A percentile compares a stretch with the other conserved stretches of the same genome.
Conservation (phyloP, 2,113 vertebrate genomes). For the Cnemophilus loriae region DNA sequence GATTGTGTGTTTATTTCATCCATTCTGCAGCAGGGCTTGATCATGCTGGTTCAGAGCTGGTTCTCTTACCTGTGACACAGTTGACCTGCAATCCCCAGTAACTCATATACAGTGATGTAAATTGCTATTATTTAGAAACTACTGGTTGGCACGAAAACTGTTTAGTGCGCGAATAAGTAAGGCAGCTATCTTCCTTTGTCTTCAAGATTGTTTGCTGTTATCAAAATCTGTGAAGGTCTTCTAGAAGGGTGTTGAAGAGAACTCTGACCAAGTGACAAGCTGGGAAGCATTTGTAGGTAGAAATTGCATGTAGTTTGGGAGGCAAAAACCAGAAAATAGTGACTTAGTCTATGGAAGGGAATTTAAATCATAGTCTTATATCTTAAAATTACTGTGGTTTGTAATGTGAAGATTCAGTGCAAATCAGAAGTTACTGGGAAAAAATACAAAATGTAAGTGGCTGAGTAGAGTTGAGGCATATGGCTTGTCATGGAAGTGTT, state of each 20-base stretch:
- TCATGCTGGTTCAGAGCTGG: not conserved
- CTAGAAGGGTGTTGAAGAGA: not conserved
- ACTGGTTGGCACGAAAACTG: not conserved
- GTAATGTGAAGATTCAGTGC: not conserved
- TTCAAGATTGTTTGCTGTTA: not conserved
- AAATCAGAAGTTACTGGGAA: not conserved
- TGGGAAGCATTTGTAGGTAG: not conserved
- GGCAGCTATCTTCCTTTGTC: not conserved
- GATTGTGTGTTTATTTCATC: not conserved
- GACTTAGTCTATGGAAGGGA: not conserved
- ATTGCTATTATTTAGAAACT: not conserved
- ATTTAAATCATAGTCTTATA: not conserved
- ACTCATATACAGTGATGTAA: not conserved
- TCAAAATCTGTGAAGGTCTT: not conserved
- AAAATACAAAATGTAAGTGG: not conserved
- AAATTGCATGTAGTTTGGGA: not conserved
- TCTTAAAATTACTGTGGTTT: not conserved
- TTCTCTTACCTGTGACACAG: not conserved
- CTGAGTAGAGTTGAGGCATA: not conserved
- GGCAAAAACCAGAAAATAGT: not conserved
- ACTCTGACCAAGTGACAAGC: not conserved
- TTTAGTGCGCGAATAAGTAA: not conserved
- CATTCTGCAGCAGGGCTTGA: not conserved
- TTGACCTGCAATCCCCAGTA: not conserved
- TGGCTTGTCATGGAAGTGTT: not conserved